A percentile compares a stretch with the other conserved stretches of the same genome.
These are phyloP conservation scores for Halichoerus grypus DNA, from an alignment of 2,113 vertebrate species.

Conservation along the genomic window DNA sequence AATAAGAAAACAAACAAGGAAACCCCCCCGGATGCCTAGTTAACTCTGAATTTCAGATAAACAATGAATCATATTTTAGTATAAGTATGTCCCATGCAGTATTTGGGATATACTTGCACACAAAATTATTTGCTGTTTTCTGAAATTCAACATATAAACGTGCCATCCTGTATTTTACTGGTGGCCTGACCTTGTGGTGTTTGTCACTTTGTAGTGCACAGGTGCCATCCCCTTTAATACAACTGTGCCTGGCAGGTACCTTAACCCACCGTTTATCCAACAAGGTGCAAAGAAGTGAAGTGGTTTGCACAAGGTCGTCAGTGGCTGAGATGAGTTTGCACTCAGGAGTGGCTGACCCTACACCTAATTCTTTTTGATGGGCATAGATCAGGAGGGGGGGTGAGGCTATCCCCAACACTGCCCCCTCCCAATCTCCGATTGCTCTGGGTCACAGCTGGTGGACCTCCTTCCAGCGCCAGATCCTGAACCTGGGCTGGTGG, in stretches of 20 bases:
- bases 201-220: neutral
- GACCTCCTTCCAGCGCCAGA: neutral
- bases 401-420: fast-evolving
- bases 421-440: fast-evolving
- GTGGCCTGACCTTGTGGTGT: too few relatives aligned
- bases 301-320: neutral
- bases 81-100: neutral
- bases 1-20: neutral
- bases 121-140: neutral
- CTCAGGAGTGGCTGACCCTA: too few relatives aligned
- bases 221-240: neutral
- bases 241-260: neutral
- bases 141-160: neutral
- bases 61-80: neutral
- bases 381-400: neutral
- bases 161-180: neutral
- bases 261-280: neutral
- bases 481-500: neutral
- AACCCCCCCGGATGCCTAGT: neutral
- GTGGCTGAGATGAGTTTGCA: neutral
- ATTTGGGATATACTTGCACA: neutral
- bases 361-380: neutral
- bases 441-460: neutral
- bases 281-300: neutral
- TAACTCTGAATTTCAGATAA: neutral